Base-by-base conservation (phyloP, 2,113 vertebrate genomes). In the Cinclus mexicanus region DNA sequence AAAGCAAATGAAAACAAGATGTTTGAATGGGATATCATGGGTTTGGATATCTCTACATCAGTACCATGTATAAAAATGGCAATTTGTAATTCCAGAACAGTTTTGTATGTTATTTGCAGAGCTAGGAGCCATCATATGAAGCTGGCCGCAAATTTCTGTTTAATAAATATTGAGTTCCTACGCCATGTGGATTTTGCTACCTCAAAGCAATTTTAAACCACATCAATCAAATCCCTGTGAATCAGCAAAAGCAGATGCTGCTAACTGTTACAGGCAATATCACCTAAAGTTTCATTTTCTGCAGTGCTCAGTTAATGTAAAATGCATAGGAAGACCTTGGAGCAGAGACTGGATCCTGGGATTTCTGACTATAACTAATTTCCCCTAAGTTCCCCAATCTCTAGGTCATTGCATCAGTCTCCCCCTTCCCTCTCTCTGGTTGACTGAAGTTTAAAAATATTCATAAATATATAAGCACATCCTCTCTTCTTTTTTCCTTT, bases 201-300 rank as follows among this genome's bases (percentile, higher is more conserved):
- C 93, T 83, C 76, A 78, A 93, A 95, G 85, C 91, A 91, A 93
- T 97, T 94, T 92, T 72, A 85, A 93, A 95, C 93, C 75, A 55
- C 56, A 91, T 96, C 90, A 94, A 2, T 89, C 94, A 96, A 89
- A 91, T 94, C 87, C 70, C 75, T 81, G 49, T 90, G 93, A 97
- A 83, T 95, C 87, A 93, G 72, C 87, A 94, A 93, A 97, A 94
- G 90, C 83, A 95, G 89, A 90, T 94, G 89, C 82, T 86, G 83
- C 87, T 84, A 91, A 94, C 55, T 47, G 37, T 94, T 79, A 91
- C 25, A 85, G 78, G 79, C n/a, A 76, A 41, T 80, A 95, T 87
- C 76, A 87, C 68, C 84, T 46, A 47, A 90, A 89, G 71, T 77
- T 92, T 82, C 65, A 55, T 78, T 92, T 93, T 89, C 89, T 83